phyloP scores from a whole-genome alignment of 2,888 invertebrate genomes.

The Gymnocheta viridis region DNA sequence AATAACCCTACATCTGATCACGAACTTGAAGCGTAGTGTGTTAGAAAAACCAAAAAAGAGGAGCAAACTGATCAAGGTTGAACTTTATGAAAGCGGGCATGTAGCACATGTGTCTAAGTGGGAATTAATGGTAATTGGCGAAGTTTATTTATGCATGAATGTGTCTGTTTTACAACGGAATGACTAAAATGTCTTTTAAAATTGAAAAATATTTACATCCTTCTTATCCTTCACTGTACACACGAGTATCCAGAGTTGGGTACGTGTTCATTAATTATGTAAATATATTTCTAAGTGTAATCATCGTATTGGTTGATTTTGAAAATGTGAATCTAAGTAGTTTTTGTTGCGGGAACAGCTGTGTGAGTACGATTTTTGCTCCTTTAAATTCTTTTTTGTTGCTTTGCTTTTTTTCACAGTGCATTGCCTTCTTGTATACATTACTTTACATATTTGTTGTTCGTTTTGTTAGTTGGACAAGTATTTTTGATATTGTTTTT shows the following conservation, averaged over 20 bases:
- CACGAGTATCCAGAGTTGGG: background rate
- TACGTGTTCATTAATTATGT: background rate
- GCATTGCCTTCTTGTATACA: background rate
- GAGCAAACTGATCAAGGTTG: background rate
- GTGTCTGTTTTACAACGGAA: conserved; percentile 21
- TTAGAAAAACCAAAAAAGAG: background rate
- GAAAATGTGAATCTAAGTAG: background rate
- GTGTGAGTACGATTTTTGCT: background rate
- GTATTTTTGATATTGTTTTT: conserved; percentile 37
- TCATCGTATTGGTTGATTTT: background rate
- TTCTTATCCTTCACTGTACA: background rate
- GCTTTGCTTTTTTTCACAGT: background rate
- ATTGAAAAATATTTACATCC: conserved; percentile 30
- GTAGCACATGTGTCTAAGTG: conserved; percentile 58
- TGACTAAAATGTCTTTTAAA: conserved; percentile 18
- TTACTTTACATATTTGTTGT: conserved; percentile 5
- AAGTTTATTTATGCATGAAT: conserved; percentile 36
- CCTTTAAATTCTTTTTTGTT: background rate
- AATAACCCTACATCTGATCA: too few species aligned
- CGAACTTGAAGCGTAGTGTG: too few species aligned
- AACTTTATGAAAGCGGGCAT: conserved; percentile 38
- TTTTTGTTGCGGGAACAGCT: background rate
- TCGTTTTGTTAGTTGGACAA: conserved; percentile 30
- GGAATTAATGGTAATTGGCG: conserved; percentile 61
- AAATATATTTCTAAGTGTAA: background rate